Conservation (phyloP, 2,797 vertebrate genomes). For the Rhincodon typus region DNA sequence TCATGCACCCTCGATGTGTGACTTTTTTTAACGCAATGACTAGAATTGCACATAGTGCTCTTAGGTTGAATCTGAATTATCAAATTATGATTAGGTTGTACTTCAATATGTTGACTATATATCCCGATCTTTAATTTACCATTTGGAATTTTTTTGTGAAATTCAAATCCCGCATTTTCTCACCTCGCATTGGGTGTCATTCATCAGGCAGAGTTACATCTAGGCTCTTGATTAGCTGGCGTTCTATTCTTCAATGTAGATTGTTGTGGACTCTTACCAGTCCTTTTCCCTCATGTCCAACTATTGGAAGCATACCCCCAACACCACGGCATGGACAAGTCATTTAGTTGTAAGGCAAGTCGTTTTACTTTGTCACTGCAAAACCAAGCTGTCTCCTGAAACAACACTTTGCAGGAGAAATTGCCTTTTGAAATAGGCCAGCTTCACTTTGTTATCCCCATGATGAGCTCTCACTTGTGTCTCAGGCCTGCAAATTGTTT, state of each 20-base stretch:
- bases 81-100: too few species aligned
- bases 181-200: too few species aligned
- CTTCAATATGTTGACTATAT: too few species aligned
- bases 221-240: neutral
- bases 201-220: neutral
- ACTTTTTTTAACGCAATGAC: too few species aligned
- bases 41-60: too few species aligned
- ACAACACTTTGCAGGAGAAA: neutral
- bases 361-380: neutral
- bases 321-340: neutral
- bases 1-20: too few species aligned
- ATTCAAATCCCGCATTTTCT: neutral
- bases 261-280: neutral
- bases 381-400: neutral
- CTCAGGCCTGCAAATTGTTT: slow-evolving; percentile 22
- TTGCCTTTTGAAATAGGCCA: neutral
- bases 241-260: neutral
- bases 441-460: neutral
- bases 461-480: slow-evolving; percentile 1
- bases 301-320: neutral
- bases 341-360: neutral
- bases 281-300: neutral
- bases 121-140: too few species aligned
- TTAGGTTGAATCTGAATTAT: too few species aligned
- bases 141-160: neutral